Conservation (phyloP, 92 coral and sea anemone species). For the Pocillopora meandrina region DNA sequence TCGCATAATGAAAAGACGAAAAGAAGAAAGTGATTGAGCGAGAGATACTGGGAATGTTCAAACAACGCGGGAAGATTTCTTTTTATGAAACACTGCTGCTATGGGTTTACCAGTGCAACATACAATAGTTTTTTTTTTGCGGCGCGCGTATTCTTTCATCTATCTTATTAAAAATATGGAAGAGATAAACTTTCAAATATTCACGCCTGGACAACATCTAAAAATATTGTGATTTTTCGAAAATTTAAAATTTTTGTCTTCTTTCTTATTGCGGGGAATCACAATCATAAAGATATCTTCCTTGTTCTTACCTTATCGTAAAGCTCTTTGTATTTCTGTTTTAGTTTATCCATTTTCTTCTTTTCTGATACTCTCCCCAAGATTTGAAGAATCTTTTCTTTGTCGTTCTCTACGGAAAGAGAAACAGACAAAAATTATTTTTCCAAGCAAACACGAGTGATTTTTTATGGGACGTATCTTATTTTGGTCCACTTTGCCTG, state of each 20-base stretch:
- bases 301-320: slow-evolving; percentile 63
- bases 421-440: not conserved
- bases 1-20: too few species aligned
- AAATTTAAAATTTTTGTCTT: too few species aligned
- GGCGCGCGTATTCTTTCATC: too few species aligned
- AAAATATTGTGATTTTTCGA: too few species aligned
- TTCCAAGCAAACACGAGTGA: not conserved
- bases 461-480: not conserved
- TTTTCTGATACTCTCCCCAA: slow-evolving; percentile 81
- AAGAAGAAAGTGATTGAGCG: not conserved
- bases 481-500: too few species aligned
- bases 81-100: too few species aligned
- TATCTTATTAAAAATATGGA: too few species aligned
- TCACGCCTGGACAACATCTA: too few species aligned
- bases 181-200: too few species aligned
- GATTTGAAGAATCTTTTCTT: slow-evolving; percentile 70
- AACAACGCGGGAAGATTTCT: not conserved
- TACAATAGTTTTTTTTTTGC: too few species aligned
- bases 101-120: too few species aligned
- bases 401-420: slow-evolving; percentile 65
- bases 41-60: not conserved
- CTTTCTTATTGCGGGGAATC: too few species aligned
- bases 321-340: slow-evolving; percentile 74
- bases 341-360: slow-evolving; percentile 63
- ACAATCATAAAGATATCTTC: not conserved